These are phyloP conservation scores for Cheilinus undulatus DNA, from an alignment of 2,113 vertebrate genomes.

Conservation along the genomic window DNA sequence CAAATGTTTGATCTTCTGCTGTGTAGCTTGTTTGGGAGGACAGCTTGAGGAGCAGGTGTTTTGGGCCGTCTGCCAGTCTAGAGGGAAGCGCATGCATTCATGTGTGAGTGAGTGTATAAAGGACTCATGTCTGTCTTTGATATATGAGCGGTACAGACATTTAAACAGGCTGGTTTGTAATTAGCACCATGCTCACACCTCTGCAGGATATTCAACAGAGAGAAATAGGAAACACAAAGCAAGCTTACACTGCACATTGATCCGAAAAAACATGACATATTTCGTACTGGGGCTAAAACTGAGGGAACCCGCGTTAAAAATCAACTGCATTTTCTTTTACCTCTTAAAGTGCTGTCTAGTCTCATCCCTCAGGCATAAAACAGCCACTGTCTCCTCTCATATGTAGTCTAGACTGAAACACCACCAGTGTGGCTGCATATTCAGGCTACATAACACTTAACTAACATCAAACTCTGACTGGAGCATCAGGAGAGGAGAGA, in stretches of 20 bases:
- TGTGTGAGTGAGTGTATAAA: background rate
- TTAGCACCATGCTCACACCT: slow-evolving; percentile 37
- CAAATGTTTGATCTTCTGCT: background rate
- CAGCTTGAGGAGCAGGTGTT: slow-evolving; percentile 78
- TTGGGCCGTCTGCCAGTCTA: slow-evolving; percentile 54
- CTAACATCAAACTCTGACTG: background rate
- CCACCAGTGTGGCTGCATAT: slow-evolving; percentile 19
- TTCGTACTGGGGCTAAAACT: too few relatives aligned
- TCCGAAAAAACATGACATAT: too few relatives aligned
- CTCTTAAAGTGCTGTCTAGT: slow-evolving; percentile 8
- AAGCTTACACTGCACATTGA: too few relatives aligned
- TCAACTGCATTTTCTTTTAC: background rate
- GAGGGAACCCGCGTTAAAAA: too few relatives aligned
- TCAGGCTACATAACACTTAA: slow-evolving; percentile 41
- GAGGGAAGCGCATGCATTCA: slow-evolving; percentile 2
- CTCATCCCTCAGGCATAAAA: slow-evolving; percentile 36
- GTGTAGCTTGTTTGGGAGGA: slow-evolving; percentile 21
- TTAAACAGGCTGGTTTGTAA: slow-evolving; percentile 42
- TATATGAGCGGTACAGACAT: slow-evolving; percentile 55
- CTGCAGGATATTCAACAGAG: background rate
- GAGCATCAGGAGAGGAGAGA: slow-evolving; percentile 12
- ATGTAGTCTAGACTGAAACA: slow-evolving; percentile 33
- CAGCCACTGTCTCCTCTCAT: slow-evolving; percentile 24
- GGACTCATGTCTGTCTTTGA: slow-evolving; percentile 36
- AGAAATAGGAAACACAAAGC: background rate